Conservation (phyloP, 2,797 vertebrate genomes). For the Tragopan temminckii region DNA sequence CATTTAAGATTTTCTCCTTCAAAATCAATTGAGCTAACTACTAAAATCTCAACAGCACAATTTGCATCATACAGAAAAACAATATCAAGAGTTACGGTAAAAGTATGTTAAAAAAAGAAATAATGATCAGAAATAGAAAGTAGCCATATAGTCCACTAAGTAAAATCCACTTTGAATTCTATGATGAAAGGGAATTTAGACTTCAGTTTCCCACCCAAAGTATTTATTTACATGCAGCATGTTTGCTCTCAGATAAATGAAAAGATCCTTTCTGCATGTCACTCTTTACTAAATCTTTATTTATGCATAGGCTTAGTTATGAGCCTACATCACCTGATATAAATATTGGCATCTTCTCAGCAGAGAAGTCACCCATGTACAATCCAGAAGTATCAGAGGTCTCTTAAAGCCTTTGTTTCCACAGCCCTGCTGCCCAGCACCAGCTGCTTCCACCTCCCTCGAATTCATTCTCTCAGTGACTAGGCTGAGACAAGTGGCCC, state of each 20-base stretch:
- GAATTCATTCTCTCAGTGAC: not conserved
- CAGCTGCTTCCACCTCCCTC: not conserved
- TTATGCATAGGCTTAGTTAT: not conserved
- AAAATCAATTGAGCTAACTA: not conserved
- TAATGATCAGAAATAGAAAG: not conserved
- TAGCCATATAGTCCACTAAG: not conserved
- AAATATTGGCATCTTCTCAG: not conserved
- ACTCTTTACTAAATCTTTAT: not conserved
- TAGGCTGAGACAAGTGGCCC: conserved; percentile 16
- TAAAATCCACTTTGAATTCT: not conserved
- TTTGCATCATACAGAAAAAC: not conserved
- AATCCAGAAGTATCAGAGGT: not conserved
- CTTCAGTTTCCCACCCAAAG: not conserved
- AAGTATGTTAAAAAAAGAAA: not conserved
- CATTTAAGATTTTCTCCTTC: not conserved
- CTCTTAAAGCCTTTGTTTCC: not conserved
- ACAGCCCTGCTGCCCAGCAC: not conserved
- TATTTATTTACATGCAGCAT: not conserved
- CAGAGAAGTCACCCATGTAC: not conserved
- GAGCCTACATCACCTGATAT: not conserved
- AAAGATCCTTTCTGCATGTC: not conserved
- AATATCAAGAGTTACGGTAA: not conserved
- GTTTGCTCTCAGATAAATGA: not conserved
- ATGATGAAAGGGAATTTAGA: not conserved
- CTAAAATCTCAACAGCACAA: not conserved